Base-by-base conservation (phyloP, 1,140 invertebrate genomes). In the Thaumatotibia leucotreta region DNA sequence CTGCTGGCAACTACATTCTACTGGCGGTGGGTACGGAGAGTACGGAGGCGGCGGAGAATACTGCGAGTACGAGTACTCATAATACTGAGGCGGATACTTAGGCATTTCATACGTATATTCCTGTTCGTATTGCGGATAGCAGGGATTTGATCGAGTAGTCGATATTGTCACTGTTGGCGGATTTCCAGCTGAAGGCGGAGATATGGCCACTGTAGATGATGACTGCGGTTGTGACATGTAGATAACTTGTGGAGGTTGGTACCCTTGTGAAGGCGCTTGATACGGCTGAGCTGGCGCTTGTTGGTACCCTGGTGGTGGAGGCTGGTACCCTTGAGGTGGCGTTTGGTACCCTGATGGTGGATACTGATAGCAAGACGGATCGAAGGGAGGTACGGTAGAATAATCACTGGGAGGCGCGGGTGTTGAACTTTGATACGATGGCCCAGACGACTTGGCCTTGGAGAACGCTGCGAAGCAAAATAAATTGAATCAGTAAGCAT, bases 171-270 rank as follows among this genome's bases (percentile, higher is more conserved):
- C 61, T 27, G 70, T 66, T n/a, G 61, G 61, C 10, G 70, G 70
- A 35, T 58, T 69, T 17, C 62, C 65, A 10, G 75, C 32, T 5
- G 72, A 14, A 62, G 73, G 27, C 0, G 65, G 54, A 6, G 70
- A 49, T 58, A 74, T 67, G 61, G 64, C 29, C 6, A 73, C 67
- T 4, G 72, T 54, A 14, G 71, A 64, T 17, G 76, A 49, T 0
- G 27, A 45, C 0, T 39, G 64, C 9, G 74, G 52, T 52, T 74
- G 68, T 1, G 80, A 61, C 5, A 81, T 68, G 54, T 79, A 86
- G 24, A 86, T 66, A 10, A 84, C 63, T 65, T 80, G 83, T 1
- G 77, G 76, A 17, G 68, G 8, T 17, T 17, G 35, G 35, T 45
- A 45, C 35, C 35, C 35, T 8, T 45, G 35, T 17, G 14, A 17